Percentiles rank a stretch among this genome's conserved stretches.
phyloP scores from a whole-genome alignment of 2,888 invertebrate genomes.

The Torymus texanus region DNA sequence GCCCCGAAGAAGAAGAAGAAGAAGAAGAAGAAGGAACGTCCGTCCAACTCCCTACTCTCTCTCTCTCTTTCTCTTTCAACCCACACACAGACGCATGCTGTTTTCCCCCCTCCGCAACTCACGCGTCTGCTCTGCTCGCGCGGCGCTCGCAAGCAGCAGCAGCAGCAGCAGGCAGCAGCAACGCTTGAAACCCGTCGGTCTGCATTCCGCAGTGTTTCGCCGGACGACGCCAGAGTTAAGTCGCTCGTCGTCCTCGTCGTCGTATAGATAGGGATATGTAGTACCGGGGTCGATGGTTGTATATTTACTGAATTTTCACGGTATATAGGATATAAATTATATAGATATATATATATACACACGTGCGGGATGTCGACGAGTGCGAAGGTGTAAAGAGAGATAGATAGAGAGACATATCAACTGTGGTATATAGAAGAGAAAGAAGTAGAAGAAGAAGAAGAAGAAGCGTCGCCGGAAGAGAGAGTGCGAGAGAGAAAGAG shows the following conservation, averaged over 20 bases:
- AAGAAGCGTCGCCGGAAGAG: neutral
- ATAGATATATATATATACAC: too few relatives aligned
- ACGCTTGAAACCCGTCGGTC: slow-evolving; percentile 71
- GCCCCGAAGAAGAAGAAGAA: too few relatives aligned
- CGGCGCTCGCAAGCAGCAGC: slow-evolving; percentile 23
- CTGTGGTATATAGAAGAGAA: neutral
- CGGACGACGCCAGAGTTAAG: slow-evolving; percentile 65
- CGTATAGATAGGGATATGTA: too few relatives aligned
- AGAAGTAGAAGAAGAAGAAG: neutral
- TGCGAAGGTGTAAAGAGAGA: neutral
- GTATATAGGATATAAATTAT: too few relatives aligned
- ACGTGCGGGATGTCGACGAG: neutral
- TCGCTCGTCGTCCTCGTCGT: neutral
- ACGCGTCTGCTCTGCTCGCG: too few relatives aligned
- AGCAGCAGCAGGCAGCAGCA: slow-evolving; percentile 39
- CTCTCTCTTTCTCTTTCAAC: slow-evolving; percentile 20
- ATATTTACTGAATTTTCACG: neutral
- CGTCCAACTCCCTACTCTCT: neutral
- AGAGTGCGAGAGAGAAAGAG: neutral
- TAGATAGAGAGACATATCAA: neutral
- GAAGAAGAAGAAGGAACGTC: too few relatives aligned
- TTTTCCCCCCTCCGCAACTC: slow-evolving; percentile 5
- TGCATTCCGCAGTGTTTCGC: slow-evolving; percentile 73
- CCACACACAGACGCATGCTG: slow-evolving; percentile 51
- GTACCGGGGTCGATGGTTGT: neutral